Conservation (phyloP, 2,113 vertebrate genomes). For the Poeciliopsis prolifica region DNA sequence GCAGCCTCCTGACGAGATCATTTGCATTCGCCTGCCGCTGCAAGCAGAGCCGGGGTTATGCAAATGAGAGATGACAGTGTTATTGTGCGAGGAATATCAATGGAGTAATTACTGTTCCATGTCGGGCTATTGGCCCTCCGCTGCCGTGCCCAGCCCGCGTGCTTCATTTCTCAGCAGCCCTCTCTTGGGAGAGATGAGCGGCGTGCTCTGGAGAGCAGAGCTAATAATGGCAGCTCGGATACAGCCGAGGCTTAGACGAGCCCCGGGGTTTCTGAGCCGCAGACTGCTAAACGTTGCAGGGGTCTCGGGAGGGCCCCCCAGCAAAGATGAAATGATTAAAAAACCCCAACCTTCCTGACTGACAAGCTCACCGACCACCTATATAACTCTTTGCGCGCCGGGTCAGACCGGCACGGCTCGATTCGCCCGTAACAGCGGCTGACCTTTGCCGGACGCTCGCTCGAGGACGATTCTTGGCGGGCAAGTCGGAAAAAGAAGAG, state of each 20-base stretch:
- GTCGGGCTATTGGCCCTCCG: constrained; percentile 84
- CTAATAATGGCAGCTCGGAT: constrained; percentile 98
- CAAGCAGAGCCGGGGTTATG: constrained; percentile 89
- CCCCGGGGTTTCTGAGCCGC: constrained; percentile 92
- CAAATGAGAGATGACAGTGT: constrained; percentile 99
- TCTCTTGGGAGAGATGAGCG: constrained; percentile 92
- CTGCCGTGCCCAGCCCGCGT: constrained; percentile 79
- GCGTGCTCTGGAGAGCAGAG: constrained; percentile 96
- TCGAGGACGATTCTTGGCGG: constrained; percentile 48
- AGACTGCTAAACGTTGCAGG: constrained; percentile 96
- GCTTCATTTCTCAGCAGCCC: constrained; percentile 95
- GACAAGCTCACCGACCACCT: constrained; percentile 74
- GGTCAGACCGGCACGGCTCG: constrained; percentile 61
- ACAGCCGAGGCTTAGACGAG: constrained; percentile 91
- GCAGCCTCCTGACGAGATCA: constrained; percentile 87
- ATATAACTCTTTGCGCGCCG: constrained; percentile 56
- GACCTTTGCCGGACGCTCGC: constrained; percentile 60
- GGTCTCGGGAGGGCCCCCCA: constrained; percentile 90
- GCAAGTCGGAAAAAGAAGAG: constrained; percentile 17
- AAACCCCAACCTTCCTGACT: constrained; percentile 86
- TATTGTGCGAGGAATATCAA: constrained; percentile 99
- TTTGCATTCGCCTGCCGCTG: constrained; percentile 85
- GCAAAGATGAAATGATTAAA: constrained; percentile 98
- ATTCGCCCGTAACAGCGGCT: constrained; percentile 64
- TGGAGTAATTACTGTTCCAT: constrained; percentile 99